Conservation (phyloP, 2,797 vertebrate genomes). For the Sebastes matsubarae region DNA sequence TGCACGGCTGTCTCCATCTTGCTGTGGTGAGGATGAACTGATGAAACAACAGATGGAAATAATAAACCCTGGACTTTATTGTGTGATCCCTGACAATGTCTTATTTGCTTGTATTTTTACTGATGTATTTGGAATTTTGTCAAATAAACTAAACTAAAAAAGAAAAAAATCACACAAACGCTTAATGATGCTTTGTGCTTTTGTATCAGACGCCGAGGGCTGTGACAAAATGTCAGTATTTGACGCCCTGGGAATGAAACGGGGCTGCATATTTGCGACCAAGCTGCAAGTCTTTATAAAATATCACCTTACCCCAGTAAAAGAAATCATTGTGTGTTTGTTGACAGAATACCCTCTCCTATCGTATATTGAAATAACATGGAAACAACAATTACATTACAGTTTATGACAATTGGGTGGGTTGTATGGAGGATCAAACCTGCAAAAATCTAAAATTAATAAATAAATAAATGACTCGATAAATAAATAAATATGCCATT, state of each 20-base stretch:
- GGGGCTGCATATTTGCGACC: neutral
- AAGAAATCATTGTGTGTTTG: neutral
- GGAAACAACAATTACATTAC: neutral
- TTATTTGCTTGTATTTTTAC: neutral
- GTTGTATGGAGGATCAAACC: neutral
- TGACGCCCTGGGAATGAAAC: neutral
- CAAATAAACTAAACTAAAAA: neutral
- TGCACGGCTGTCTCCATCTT: no score
- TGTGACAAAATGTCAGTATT: neutral
- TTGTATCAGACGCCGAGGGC: neutral
- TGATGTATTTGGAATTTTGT: neutral
- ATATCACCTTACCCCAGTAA: neutral
- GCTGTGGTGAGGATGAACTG: no score
- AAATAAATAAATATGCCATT: no score
- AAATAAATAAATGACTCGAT: no score
- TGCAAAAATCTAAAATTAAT: no score
- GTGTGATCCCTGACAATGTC: neutral
- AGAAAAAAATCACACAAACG: neutral
- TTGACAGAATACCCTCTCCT: neutral
- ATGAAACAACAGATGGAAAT: no score
- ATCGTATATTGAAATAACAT: neutral
- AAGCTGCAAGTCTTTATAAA: neutral
- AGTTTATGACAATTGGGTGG: neutral
- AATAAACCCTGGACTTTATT: neutral
- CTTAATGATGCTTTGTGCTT: neutral